Evolutionary conservation across 2,113 vertebrate genomes (phyloP).

Genomic region (Cnemophilus loriae): DNA sequence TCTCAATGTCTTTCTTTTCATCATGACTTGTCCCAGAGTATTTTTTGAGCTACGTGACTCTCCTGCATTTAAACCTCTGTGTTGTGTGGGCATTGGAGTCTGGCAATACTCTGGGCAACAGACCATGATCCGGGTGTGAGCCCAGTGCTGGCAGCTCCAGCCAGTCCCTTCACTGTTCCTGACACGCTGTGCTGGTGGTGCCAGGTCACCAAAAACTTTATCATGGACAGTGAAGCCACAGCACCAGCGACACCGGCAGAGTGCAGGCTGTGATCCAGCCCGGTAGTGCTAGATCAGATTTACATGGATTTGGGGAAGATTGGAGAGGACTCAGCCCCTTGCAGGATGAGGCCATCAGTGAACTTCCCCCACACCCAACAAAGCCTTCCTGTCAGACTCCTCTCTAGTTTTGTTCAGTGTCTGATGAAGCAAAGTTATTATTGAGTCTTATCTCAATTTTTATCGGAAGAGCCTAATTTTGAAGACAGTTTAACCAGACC

Average conservation of each 20-base stretch:
- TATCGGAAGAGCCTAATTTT: not conserved
- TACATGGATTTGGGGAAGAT: not conserved
- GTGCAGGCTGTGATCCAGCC: not conserved
- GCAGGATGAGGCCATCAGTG: not conserved
- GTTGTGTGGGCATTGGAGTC: not conserved
- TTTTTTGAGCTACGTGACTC: not conserved
- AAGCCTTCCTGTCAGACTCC: not conserved
- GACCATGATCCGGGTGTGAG: not conserved
- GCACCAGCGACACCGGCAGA: not conserved
- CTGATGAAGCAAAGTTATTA: not conserved
- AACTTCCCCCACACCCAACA: not conserved
- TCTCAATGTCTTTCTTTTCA: not conserved
- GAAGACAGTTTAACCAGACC: not conserved
- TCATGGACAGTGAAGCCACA: not conserved
- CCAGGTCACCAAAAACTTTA: not conserved
- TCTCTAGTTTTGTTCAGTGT: not conserved
- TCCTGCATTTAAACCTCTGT: not conserved
- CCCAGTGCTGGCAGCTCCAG: not conserved
- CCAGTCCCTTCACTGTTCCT: not conserved
- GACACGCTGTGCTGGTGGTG: not conserved
- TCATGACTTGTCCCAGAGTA: not conserved
- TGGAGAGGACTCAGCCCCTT: not conserved
- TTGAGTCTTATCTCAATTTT: not conserved
- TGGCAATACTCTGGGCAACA: not conserved
- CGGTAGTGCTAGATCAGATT: not conserved